Evolutionary conservation across 2,113 vertebrate genomes (phyloP).

Genomic region (Riparia riparia): DNA sequence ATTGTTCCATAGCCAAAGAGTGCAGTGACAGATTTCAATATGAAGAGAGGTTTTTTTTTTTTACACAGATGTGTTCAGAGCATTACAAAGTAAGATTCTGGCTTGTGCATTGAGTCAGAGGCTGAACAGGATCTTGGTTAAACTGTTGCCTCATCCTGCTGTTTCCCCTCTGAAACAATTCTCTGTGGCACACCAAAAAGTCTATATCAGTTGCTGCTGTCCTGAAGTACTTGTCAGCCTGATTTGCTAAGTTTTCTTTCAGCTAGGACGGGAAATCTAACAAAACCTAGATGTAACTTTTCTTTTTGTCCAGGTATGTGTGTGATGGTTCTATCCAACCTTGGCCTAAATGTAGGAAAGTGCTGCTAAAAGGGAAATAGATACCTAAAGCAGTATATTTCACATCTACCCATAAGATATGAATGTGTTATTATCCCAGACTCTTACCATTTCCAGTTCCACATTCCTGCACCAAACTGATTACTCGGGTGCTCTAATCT

Average conservation of each 20-base stretch:
- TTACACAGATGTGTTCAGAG: neutral
- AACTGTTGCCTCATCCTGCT: neutral
- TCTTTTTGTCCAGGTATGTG: neutral
- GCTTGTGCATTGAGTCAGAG: neutral
- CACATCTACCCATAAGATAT: neutral
- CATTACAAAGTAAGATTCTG: neutral
- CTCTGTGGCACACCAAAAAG: no score
- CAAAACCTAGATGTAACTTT: neutral
- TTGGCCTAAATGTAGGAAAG: fast-evolving
- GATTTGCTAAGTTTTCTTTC: neutral
- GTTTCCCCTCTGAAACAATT: neutral
- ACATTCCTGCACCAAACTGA: neutral
- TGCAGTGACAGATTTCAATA: neutral
- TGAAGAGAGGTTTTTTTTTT: neutral
- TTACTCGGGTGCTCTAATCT: neutral
- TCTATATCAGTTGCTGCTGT: neutral
- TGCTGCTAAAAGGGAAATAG: neutral
- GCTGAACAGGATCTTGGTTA: neutral
- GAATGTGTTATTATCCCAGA: neutral
- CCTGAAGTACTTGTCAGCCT: fast-evolving
- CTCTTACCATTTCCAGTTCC: neutral
- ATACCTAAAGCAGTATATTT: neutral
- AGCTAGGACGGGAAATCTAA: neutral
- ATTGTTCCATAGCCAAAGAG: neutral
- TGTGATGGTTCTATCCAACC: neutral